A percentile compares a stretch with the other conserved stretches of the same genome.
phyloP scores from a whole-genome alignment of 1,140 invertebrate genomes.

The Leguminivora glycinivorella region DNA sequence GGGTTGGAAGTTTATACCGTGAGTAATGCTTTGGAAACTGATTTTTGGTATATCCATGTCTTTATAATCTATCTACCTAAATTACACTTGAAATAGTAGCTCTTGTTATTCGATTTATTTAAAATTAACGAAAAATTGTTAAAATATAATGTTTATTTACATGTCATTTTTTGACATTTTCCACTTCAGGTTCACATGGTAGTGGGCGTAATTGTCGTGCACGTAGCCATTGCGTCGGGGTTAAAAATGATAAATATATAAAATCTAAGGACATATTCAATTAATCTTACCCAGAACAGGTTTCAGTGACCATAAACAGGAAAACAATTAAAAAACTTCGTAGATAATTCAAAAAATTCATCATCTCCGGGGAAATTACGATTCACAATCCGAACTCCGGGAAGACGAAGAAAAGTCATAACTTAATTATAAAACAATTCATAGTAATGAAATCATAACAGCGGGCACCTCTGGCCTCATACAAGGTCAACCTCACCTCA shows the following conservation, averaged over 20 bases:
- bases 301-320: neutral
- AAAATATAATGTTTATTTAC: no score
- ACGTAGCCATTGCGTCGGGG: no score
- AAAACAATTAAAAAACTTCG: neutral
- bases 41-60: no score
- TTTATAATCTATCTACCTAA: no score
- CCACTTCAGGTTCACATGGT: no score
- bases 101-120: no score
- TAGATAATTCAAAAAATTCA: constrained; percentile 13
- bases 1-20: no score
- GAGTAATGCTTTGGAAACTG: no score
- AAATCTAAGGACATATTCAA: neutral
- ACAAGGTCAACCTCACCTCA: neutral
- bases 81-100: no score
- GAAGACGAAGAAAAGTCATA: constrained; percentile 23
- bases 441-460: constrained; percentile 42
- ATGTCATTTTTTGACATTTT: no score
- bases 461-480: neutral
- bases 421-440: constrained; percentile 42
- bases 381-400: constrained; percentile 17
- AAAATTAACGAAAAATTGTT: no score
- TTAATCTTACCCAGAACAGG: neutral
- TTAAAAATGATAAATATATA: neutral
- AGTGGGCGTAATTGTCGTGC: no score
- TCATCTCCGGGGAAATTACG: constrained; percentile 12